Base-by-base conservation (phyloP, 1,140 invertebrate genomes). In the Saccostrea cuccullata region DNA sequence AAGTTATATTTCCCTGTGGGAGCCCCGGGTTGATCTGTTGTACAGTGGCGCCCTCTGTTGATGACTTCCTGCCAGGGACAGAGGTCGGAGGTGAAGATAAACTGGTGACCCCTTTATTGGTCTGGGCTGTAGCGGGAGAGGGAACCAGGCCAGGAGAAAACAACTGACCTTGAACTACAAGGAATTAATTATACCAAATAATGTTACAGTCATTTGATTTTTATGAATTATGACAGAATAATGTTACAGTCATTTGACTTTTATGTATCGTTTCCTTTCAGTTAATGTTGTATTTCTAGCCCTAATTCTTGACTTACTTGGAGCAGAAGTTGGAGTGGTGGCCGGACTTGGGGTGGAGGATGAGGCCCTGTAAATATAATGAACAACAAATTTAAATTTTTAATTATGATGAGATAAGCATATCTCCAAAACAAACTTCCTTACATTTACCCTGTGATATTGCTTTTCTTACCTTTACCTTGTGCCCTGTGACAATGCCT, bases 41-140 rank as follows among this genome's bases (percentile, higher is more conserved):
- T 60, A 91, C 86, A 77, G 86, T 91, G 60, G 84, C 86, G 23
- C 88, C 87, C 40, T 93, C 92, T 17, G 89, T 26, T 6, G 86
- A 73, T 15, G 90, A 90, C n/a, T 87, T 85, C 60, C 92, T 93
- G 64, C 89, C 88, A 17, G 90, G 86, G 8, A 91, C 86, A 86
- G 85, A 87, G 84, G 90, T 67, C 17, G 87, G 77, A n/a, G 90
- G 87, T 11, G 90, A 84, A 11, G 82, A 55, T 55, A 84, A 55
- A 84, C n/a, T 84, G 40, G 40, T 55, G 12, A 55, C 23, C 8
- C 82, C 55, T 55, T 55, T 84, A 55, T 23, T 84, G 17, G 12
- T 23, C 82, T 55, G 82, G 20, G 40, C 17, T 84, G 55, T 20
- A 20, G 17, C 40, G 2, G 40, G 40, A 12, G 82, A 55, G 82